These are phyloP conservation scores for Lathronympha strigana DNA, from an alignment of 2,888 invertebrate species.

Conservation along the genomic window DNA sequence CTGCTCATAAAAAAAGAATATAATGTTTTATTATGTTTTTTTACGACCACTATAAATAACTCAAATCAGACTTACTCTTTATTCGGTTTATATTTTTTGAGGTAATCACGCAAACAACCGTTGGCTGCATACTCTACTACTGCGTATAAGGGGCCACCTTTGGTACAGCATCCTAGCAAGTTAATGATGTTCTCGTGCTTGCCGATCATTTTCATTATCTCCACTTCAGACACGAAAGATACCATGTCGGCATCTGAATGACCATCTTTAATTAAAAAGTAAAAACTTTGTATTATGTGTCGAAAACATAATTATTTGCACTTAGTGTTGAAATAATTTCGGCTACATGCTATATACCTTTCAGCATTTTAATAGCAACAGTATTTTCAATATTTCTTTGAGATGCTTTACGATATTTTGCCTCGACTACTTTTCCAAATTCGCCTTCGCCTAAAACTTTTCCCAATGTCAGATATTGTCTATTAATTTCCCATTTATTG, in stretches of 20 bases:
- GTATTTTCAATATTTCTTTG: slow-evolving; percentile 88
- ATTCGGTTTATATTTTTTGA: slow-evolving; percentile 92
- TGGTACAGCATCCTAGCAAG: slow-evolving; percentile 98
- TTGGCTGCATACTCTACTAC: slow-evolving; percentile 95
- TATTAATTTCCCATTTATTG: slow-evolving; percentile 95
- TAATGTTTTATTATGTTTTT: too few relatives aligned
- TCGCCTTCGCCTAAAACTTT: slow-evolving; percentile 98
- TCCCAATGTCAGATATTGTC: slow-evolving; percentile 90
- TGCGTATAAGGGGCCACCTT: slow-evolving; percentile 94
- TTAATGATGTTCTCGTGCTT: slow-evolving; percentile 99
- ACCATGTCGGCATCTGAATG: slow-evolving; percentile 99
- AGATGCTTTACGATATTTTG: slow-evolving; percentile 89
- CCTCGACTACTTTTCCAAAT: slow-evolving; percentile 97
- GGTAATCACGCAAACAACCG: slow-evolving; percentile 97
- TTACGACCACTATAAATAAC: too few relatives aligned
- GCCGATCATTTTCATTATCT: slow-evolving; percentile 99
- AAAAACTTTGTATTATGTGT: not conserved
- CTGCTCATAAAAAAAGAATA: slow-evolving; percentile 8
- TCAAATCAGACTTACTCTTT: slow-evolving; percentile 23
- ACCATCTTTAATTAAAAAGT: slow-evolving; percentile 87
- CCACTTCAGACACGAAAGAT: slow-evolving; percentile 98
- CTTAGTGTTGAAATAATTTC: not conserved
- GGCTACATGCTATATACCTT: slow-evolving; percentile 89
- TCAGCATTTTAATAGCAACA: slow-evolving; percentile 99
- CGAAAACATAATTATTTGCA: not conserved